Conservation (phyloP, 2,888 invertebrate genomes). For the Terebella lapidaria region DNA sequence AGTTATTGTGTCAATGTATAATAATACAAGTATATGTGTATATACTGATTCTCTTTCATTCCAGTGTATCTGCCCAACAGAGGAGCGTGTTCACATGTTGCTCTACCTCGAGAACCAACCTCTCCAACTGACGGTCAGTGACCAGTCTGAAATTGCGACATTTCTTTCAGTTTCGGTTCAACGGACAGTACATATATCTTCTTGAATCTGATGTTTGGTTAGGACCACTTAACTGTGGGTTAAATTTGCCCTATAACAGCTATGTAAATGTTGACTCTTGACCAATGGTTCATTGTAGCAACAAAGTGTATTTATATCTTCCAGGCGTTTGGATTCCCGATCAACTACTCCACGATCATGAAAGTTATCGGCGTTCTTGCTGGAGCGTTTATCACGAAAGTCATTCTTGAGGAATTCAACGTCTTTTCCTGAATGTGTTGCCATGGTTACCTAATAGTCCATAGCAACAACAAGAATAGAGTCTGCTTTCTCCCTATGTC, state of each 20-base stretch:
- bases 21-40: background rate
- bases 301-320: slow-evolving; percentile 14
- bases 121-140: slow-evolving; percentile 48
- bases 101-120: slow-evolving; percentile 43
- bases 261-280: too few species aligned
- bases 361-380: slow-evolving; percentile 42
- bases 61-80: slow-evolving; percentile 51
- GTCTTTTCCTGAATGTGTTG: too few species aligned
- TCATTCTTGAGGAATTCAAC: slow-evolving; percentile 45
- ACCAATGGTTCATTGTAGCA: too few species aligned
- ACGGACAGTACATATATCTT: too few species aligned
- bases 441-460: too few species aligned
- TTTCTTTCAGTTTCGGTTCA: too few species aligned
- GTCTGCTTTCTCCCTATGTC: too few species aligned
- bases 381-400: slow-evolving; percentile 40
- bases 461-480: too few species aligned
- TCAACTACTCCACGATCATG: slow-evolving; percentile 42
- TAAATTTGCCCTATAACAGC: too few species aligned
- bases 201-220: too few species aligned
- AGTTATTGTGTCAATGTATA: background rate
- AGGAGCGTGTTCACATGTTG: slow-evolving; percentile 42
- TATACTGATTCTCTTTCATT: background rate
- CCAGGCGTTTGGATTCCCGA: slow-evolving; percentile 43
- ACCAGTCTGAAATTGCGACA: too few species aligned
- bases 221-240: too few species aligned